These are phyloP conservation scores for Menidia menidia DNA, from an alignment of 2,797 vertebrate species.

Conservation along the genomic window DNA sequence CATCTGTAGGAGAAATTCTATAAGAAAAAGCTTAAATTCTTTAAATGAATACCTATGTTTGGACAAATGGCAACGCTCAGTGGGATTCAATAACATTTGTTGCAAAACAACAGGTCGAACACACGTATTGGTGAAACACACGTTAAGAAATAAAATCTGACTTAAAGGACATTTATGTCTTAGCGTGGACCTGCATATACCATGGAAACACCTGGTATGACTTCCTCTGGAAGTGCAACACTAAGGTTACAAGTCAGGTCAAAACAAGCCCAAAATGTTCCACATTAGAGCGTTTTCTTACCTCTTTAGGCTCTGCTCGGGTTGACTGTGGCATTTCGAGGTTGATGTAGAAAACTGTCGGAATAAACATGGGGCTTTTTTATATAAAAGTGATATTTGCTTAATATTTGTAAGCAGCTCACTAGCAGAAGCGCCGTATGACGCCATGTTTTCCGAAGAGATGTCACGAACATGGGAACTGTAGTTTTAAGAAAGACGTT, in stretches of 20 bases:
- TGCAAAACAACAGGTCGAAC: no score
- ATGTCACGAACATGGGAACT: conserved; percentile 48
- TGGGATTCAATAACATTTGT: no score
- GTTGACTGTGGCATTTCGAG: conserved; percentile 36
- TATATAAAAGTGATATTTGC: conserved; percentile 38
- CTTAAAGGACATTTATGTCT: background rate
- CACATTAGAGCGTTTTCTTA: conserved; percentile 12
- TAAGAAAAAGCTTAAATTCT: no score
- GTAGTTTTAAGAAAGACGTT: conserved; percentile 65
- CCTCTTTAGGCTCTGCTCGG: conserved; percentile 48
- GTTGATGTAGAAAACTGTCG: conserved; percentile 61
- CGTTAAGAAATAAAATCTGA: background rate
- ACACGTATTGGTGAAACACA: background rate
- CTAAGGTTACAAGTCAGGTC: background rate
- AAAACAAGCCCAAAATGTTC: background rate
- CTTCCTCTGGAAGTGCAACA: background rate
- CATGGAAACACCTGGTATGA: background rate
- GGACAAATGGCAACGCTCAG: no score
- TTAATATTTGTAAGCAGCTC: conserved; percentile 60
- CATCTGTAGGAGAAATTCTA: no score
- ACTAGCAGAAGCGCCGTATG: conserved; percentile 46
- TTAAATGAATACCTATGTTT: no score
- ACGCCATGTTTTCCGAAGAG: conserved; percentile 71
- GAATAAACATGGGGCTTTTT: conserved; percentile 27
- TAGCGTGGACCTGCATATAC: background rate